Base-by-base conservation (phyloP, 2,888 invertebrate genomes). In the Hyalella azteca region DNA sequence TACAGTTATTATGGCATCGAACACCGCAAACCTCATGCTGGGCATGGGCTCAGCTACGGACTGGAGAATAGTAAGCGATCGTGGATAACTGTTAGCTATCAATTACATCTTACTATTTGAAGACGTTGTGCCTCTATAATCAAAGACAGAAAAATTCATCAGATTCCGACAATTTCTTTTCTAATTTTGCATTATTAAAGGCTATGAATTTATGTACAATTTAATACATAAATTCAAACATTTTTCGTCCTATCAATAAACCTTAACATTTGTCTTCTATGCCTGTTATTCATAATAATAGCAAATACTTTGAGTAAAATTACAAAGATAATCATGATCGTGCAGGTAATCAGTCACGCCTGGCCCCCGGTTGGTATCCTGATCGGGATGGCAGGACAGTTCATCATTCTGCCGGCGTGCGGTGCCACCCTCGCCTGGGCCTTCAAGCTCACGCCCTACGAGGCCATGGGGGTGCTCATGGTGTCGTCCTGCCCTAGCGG, bases 21-120 rank as follows among this genome's bases (percentile, higher is more conserved):
- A 83, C 75, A 77, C 80, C 39, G 50, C 80, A 39, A 80, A 39
- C 32, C 78, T 81, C 15, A 83, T 83, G 83, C 66, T 83, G 26
- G 83, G 83, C 1, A 83, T 83, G 83, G 83, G 81, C n/a, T 59
- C 80, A 22, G 83, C 83, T 39, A 83, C 79, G 39, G 79, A 79
- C 50, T 54, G 76, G 73, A 54, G 48, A 59, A 81, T 81, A 45
- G 83, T 83, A 48, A 79, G 82, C 32, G 7, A n/a, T n/a, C n/a
- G n/a, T n/a, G n/a, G n/a, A n/a, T n/a, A n/a, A n/a, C n/a, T n/a
- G n/a, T n/a, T n/a, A n/a, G n/a, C n/a, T n/a, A n/a, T n/a, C n/a
- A n/a, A n/a, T n/a, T n/a, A n/a, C n/a, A n/a, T n/a, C n/a, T n/a
- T n/a, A n/a, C n/a, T n/a, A n/a, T n/a, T n/a, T n/a, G n/a, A n/a